A percentile compares a stretch with the other conserved stretches of the same genome.
Conservation (phyloP, 2,113 vertebrate species). For the Ornithorhynchus anatinus region DNA sequence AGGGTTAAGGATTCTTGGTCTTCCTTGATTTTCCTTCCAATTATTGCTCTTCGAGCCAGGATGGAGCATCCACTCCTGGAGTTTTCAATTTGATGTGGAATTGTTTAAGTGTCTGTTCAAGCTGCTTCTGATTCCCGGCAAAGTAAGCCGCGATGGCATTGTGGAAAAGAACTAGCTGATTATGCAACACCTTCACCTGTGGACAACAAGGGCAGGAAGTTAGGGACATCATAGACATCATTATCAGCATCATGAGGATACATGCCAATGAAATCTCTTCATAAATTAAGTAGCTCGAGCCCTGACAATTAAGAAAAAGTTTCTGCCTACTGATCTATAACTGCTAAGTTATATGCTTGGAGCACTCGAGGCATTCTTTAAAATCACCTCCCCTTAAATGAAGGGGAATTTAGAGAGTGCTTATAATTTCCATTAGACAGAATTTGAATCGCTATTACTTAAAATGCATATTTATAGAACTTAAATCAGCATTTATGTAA, state of each 20-base stretch:
- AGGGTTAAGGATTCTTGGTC: too few relatives aligned
- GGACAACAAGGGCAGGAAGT: slow-evolving; percentile 25
- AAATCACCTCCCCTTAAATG: too few relatives aligned
- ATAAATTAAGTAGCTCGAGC: not conserved
- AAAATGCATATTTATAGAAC: too few relatives aligned
- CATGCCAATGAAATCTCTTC: not conserved
- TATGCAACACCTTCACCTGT: slow-evolving; percentile 97
- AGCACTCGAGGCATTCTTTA: too few relatives aligned
- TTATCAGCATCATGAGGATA: not conserved
- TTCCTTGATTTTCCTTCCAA: slow-evolving; percentile 18
- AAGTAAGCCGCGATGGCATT: slow-evolving; percentile 96
- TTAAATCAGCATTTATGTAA: too few relatives aligned
- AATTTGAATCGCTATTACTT: too few relatives aligned
- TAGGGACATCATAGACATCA: slow-evolving; percentile 18
- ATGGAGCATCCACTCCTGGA: slow-evolving; percentile 89
- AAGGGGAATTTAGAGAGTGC: too few relatives aligned
- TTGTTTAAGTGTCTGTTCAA: slow-evolving; percentile 96
- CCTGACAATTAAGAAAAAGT: not conserved
- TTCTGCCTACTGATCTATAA: too few relatives aligned
- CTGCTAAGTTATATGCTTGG: too few relatives aligned
- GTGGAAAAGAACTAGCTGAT: slow-evolving; percentile 97
- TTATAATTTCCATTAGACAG: too few relatives aligned
- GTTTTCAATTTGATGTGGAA: slow-evolving; percentile 99
- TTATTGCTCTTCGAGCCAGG: slow-evolving; percentile 96
- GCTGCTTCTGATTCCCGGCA: slow-evolving; percentile 96